Conservation (phyloP, 1,140 invertebrate species). For the Euwallacea fornicatus region DNA sequence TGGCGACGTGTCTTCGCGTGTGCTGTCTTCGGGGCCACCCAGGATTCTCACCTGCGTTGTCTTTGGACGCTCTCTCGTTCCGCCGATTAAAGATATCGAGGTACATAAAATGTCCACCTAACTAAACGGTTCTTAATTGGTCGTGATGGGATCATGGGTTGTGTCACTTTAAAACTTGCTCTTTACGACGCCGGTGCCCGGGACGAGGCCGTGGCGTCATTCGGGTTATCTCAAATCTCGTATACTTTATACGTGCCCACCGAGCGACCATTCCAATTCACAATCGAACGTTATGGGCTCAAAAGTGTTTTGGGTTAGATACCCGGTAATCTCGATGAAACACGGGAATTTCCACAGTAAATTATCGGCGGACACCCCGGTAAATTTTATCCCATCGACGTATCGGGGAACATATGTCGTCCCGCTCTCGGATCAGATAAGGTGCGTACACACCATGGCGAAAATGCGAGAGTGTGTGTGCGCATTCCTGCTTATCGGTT, state of each 20-base stretch:
- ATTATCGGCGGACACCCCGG: neutral
- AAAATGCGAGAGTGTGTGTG: neutral
- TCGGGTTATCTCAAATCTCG: neutral
- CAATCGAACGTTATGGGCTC: no score
- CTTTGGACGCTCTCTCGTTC: conserved; percentile 31
- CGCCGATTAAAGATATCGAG: conserved; percentile 43
- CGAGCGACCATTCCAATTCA: no score
- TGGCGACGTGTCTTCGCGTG: conserved; percentile 27
- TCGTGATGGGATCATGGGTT: conserved; percentile 39
- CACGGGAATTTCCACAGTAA: neutral
- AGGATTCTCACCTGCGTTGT: conserved; percentile 36
- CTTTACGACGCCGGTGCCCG: conserved; percentile 13
- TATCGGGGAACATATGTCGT: neutral
- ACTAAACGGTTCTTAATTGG: conserved; percentile 46
- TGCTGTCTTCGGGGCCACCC: conserved; percentile 25
- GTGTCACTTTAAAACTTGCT: conserved; percentile 19
- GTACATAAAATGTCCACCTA: conserved; percentile 41
- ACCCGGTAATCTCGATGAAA: neutral
- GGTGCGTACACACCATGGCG: neutral
- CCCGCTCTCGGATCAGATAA: conserved; percentile 1
- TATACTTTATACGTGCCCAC: neutral
- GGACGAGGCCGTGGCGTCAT: neutral
- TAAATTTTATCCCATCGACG: conserved; percentile 1
- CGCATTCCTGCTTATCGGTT: neutral
- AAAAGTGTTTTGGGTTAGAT: neutral